These are phyloP conservation scores for Pentamera pediparva DNA, from an alignment of 53 echinoderm and acorn worm species.

Conservation along the genomic window DNA sequence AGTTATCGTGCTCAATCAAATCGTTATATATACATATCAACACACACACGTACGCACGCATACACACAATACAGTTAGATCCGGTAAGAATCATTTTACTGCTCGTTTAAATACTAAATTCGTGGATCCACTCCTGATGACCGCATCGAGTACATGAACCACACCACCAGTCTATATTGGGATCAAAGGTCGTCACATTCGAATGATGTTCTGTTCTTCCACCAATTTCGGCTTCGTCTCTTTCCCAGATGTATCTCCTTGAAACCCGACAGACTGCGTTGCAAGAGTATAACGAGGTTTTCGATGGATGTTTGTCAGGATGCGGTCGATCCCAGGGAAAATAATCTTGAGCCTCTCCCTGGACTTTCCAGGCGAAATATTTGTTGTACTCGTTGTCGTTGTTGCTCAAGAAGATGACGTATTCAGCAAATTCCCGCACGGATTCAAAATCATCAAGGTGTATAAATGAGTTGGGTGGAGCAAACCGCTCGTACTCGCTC, in stretches of 20 bases:
- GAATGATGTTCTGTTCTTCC: too few species aligned
- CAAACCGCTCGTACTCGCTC: slow-evolving; percentile 1
- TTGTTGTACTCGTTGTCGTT: slow-evolving; percentile 8
- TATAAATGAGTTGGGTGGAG: background rate
- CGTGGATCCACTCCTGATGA: background rate
- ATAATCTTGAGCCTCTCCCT: background rate
- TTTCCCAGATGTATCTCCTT: background rate
- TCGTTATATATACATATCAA: too few species aligned
- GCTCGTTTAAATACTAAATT: background rate
- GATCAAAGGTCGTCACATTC: background rate
- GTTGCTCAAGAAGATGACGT: background rate
- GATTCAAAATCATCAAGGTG: background rate
- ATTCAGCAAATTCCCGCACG: background rate
- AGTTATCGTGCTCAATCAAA: too few species aligned
- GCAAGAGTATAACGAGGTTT: slow-evolving; percentile 4
- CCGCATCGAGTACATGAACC: slow-evolving; percentile 11
- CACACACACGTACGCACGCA: too few species aligned
- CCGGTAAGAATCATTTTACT: too few species aligned
- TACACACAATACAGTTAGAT: too few species aligned
- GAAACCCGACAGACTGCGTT: background rate
- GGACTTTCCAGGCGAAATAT: background rate
- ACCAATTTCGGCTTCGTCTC: background rate
- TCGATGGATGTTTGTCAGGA: background rate
- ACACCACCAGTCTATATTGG: background rate
- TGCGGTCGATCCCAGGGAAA: background rate